Evolutionary conservation across 2,888 invertebrate genomes (phyloP).

Genomic region (Drosophila anceps): DNA sequence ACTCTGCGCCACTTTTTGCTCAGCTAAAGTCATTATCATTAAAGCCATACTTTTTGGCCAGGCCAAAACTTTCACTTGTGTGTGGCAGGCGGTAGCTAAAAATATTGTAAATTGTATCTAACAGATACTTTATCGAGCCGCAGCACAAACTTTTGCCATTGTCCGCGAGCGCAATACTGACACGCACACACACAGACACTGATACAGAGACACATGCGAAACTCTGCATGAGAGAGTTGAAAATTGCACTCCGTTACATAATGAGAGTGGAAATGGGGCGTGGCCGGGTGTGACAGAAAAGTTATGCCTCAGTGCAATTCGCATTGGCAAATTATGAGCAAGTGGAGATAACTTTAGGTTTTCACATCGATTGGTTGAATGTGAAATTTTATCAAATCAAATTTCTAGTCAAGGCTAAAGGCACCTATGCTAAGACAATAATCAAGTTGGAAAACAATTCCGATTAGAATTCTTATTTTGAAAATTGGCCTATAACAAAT

Average conservation of each 20-base stretch:
- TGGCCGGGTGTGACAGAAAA: constrained; percentile 31
- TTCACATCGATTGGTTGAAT: not conserved
- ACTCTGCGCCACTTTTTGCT: constrained; percentile 74
- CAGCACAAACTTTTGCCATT: constrained; percentile 76
- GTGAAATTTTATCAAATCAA: constrained; percentile 6
- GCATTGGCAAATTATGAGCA: constrained; percentile 56
- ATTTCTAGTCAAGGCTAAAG: not conserved
- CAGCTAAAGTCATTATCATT: constrained; percentile 78
- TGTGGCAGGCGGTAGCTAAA: constrained; percentile 48
- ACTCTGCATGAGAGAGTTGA: constrained; percentile 42
- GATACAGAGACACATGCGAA: constrained; percentile 35
- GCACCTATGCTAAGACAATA: constrained; percentile 3
- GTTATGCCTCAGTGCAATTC: constrained; percentile 47
- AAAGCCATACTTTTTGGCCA: constrained; percentile 73
- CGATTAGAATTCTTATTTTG: not conserved
- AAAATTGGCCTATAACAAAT: constrained; percentile 5
- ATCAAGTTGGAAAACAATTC: not conserved
- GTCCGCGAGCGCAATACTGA: constrained; percentile 70
- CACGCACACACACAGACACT: constrained; percentile 46
- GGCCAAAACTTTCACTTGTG: constrained; percentile 68
- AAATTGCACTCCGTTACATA: constrained; percentile 58
- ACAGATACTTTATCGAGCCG: constrained; percentile 79
- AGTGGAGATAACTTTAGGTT: constrained; percentile 14
- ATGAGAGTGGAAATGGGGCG: constrained; percentile 44
- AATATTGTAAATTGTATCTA: constrained; percentile 77